Base-by-base conservation (phyloP, 2,888 invertebrate species). In the Plusia festucae region DNA sequence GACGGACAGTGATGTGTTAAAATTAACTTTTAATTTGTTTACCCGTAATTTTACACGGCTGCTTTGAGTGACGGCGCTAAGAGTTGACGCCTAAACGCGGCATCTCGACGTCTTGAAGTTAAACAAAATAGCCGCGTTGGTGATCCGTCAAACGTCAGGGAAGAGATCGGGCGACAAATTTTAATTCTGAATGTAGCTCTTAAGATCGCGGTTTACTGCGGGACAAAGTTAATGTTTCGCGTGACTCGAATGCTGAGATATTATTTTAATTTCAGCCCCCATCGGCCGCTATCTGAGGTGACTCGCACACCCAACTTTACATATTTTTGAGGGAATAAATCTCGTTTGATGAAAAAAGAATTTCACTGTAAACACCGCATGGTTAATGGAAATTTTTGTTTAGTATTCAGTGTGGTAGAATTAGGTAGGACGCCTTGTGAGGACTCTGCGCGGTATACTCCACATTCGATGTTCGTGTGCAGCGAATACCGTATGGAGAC, bases 161-260 rank as follows among this genome's bases (percentile, higher is more conserved):
- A 61, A 82, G 90, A 91, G 93, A 93, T 94, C 93, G 90, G 91
- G 87, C 92, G 89, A 91, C 91, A 94, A 95, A 95, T 94, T 94
- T 95, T 94, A 94, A 94, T 95, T 94, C 93, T 87, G 90, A 90
- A 89, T 90, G 90, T 90, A 89, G 87, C 91, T 90, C 88, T 92
- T 91, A 91, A 91, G 91, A 91, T 91, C 88, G 87, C 91, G 91
- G 92, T 93, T 93, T 94, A 94, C 92, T 92, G 92, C 90, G 86
- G 86, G 87, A 85, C 83, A 84, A 91, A 93, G 90, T 91, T 94
- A 95, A 95, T 94, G 94, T 93, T 92, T 93, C 91, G 87, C 95
- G 94, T 94, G 95, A 93, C 94, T 90, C 86, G 94, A 94, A 93
- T 94, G 86, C 91, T 85, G 88, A 93, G 91, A 91, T 92, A 94